Base-by-base conservation (phyloP, 2,888 invertebrate species). In the Eupeodes latifasciatus region DNA sequence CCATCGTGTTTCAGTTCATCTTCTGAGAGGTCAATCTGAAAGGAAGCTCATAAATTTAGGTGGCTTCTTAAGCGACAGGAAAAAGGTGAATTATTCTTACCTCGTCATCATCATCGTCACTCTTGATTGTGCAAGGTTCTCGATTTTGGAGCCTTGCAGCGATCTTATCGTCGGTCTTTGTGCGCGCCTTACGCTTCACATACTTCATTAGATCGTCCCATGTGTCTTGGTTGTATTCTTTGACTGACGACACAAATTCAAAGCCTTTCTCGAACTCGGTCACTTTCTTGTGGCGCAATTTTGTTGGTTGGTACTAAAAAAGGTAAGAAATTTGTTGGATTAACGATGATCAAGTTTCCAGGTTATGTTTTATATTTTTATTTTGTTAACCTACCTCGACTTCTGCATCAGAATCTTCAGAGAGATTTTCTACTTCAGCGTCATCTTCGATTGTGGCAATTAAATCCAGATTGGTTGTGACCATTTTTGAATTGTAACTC, bases 121-220 rank as follows among this genome's bases (percentile, higher is more conserved):
- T 94, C 66, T 94, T 95, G 4, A 94, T 94, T 66, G 94, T 94
- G 4, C 90, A 90, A 12, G 94, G 94, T 3, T 94, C 94, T 75
- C 94, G 92, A 89, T 94, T 93, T 90, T 94, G 94, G 71, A 96
- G 92, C 0, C 95, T 94, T 90, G 95, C 95, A 57, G 95, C 95
- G 90, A 98, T 98, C 94, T 97, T 97, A 89, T 98, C 98, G 93
- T 98, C 98, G 1, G 97, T 95, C 91, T 97, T 97, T 16, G 96
- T 95, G 91, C 96, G 96, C 0, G 96, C 96, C 94, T 97, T 97
- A 51, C 97, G 95, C 91, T 96, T 96, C 0, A 97, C 95, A 93
- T 97, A 97, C 91, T 97, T 97, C 91, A 95, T 95, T 36, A 97
- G 92, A 93, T 97, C 96, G 92, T 96, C 96, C 97, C 97, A 97